Conservation (phyloP, 2,888 invertebrate species). For the Eueremaeus valkanovi region DNA sequence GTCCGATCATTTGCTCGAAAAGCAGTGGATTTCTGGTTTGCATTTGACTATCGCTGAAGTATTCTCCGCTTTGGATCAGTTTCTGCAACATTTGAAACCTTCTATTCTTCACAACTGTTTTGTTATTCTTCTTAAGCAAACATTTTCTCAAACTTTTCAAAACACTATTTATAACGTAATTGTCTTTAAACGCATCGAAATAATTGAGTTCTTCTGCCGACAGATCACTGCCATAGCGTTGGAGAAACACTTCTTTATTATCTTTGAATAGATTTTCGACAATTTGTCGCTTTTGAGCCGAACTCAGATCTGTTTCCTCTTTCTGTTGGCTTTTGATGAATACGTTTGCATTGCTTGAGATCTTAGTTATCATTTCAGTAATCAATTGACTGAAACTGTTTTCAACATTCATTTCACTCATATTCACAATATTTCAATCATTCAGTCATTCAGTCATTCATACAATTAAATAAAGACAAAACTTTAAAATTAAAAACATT, state of each 20-base stretch:
- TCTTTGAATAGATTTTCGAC: conserved; percentile 63
- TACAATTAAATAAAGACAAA: too few species aligned
- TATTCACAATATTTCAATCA: too few species aligned
- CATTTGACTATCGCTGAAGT: conserved; percentile 91
- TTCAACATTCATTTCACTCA: background rate
- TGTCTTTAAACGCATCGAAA: conserved; percentile 58
- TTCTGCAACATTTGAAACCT: conserved; percentile 74
- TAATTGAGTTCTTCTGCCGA: conserved; percentile 65
- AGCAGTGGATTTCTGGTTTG: conserved; percentile 82
- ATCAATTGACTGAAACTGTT: background rate
- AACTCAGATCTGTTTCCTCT: conserved; percentile 68
- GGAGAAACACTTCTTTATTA: conserved; percentile 67
- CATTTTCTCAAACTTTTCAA: conserved; percentile 54
- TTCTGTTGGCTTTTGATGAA: conserved; percentile 61
- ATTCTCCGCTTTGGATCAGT: conserved; percentile 65
- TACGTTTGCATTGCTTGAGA: conserved; percentile 18
- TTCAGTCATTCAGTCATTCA: too few species aligned
- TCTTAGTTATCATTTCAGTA: background rate
- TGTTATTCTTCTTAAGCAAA: conserved; percentile 47
- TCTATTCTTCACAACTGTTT: conserved; percentile 67
- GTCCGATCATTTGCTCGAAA: conserved; percentile 84
- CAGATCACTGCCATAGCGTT: conserved; percentile 70
- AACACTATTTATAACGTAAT: conserved; percentile 59
- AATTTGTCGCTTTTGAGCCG: conserved; percentile 66
- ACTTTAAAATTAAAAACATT: too few species aligned